Evolutionary conservation across 2,113 vertebrate genomes (phyloP), one percentile per base, ranked within the genome.

Genomic region (Onychorhynchus coronatus): DNA sequence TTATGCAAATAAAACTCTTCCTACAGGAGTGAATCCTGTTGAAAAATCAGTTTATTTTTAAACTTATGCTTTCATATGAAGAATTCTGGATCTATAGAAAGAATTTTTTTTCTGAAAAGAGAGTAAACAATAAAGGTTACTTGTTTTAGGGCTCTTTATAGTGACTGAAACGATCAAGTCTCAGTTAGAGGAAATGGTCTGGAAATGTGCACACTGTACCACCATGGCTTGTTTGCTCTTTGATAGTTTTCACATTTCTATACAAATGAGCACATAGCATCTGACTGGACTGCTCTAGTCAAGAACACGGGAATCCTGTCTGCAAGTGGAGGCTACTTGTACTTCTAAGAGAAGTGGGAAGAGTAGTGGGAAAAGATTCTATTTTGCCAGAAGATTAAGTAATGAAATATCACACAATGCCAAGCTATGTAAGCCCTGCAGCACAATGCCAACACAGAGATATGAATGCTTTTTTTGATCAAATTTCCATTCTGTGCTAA

Each of bases 171-270:
- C 10, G 0, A 79, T 11, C 25, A 70, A 22, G 31, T 58, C 11
- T 5, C 25, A 39, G 11, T 44, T 50, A 72, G 20, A 81, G 6
- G 37, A 78, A 87, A 65, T 0, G 7, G 30, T 75, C 47, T n/a
- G 11, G 15, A 44, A 44, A 44, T 12, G 42, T 5, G 7, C 14
- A 31, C 0, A 1, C 1, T 5, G 7, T 35, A 41, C 17, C 1
- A 2, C 37, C 6, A 19, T 0, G 0, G 14, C 7, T 68, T 13
- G 3, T 73, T 79, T 66, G n/a, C 11, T 18, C 15, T 66, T 27
- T 67, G 53, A 33, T 5, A 19, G 4, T 55, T 91, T 78, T 71
- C 20, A 81, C 27, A 16, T 58, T 77, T 84, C 56, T 55, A 4
- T 30, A 31, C 28, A 53, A 61, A 19, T 47, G n/a, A 46, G 15